Evolutionary conservation across 1,140 invertebrate genomes (phyloP).

Genomic region (Theocolax elegans): DNA sequence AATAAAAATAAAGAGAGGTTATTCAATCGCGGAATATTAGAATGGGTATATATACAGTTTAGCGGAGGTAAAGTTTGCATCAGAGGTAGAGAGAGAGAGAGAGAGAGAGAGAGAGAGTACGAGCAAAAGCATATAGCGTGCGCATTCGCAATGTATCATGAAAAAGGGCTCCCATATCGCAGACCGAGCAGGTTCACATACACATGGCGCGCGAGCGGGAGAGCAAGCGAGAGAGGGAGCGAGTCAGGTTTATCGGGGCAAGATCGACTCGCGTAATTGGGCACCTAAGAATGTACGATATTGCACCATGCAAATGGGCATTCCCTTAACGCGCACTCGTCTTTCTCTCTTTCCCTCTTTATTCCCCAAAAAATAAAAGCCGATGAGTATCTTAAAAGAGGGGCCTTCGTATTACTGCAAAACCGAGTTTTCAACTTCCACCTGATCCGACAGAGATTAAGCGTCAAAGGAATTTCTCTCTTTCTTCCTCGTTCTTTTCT

Average conservation of each 20-base stretch:
- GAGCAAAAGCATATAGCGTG: slow-evolving; percentile 63
- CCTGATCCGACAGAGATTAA: slow-evolving; percentile 33
- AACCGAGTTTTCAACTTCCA: slow-evolving; percentile 25
- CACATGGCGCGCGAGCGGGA: background rate
- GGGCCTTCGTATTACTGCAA: slow-evolving; percentile 7
- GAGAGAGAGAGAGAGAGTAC: slow-evolving; percentile 13
- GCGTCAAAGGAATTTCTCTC: slow-evolving; percentile 26
- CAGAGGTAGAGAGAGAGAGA: background rate
- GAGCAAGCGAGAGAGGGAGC: background rate
- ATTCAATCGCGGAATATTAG: no score
- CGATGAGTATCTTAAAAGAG: slow-evolving; percentile 32
- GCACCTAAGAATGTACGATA: slow-evolving; percentile 66
- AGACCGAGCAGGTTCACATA: slow-evolving; percentile 48
- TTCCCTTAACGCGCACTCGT: slow-evolving; percentile 42
- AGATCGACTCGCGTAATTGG: slow-evolving; percentile 68
- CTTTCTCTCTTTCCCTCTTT: background rate
- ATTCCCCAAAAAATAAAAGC: slow-evolving; percentile 32
- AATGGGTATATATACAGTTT: no score
- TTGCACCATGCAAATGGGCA: slow-evolving; percentile 67
- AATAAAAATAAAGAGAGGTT: no score
- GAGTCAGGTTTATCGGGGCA: slow-evolving; percentile 60
- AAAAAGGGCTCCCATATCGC: slow-evolving; percentile 46
- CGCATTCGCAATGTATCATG: slow-evolving; percentile 64
- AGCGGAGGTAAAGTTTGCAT: no score
- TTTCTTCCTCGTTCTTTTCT: slow-evolving; percentile 7